A percentile compares a stretch with the other conserved stretches of the same genome.
phyloP scores from a whole-genome alignment of 2,113 vertebrate genomes.

The Corapipo altera region DNA sequence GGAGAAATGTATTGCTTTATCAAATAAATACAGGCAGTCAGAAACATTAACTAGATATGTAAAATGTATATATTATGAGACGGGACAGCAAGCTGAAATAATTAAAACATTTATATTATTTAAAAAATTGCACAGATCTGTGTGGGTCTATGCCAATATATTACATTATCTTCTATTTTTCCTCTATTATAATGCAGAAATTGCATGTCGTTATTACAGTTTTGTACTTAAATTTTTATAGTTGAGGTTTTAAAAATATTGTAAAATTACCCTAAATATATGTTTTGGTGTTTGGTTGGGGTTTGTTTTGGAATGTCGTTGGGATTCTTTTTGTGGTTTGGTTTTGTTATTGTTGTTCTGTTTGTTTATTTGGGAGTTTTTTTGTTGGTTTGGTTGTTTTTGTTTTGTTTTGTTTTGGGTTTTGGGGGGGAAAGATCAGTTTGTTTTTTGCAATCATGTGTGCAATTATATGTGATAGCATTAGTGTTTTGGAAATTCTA shows the following conservation, averaged over 20 bases:
- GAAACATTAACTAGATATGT: not conserved
- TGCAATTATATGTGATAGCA: not conserved
- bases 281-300: not conserved
- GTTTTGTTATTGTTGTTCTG: too few relatives aligned
- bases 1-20: not conserved
- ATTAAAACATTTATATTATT: not conserved
- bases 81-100: not conserved
- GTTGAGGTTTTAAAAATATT: not conserved
- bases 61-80: not conserved
- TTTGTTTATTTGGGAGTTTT: not conserved
- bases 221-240: not conserved
- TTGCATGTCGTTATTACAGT: not conserved
- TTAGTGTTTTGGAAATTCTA: not conserved
- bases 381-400: not conserved
- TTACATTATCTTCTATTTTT: not conserved
- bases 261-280: not conserved
- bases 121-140: not conserved
- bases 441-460: not conserved
- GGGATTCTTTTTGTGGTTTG: not conserved
- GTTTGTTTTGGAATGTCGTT: not conserved
- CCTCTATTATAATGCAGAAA: not conserved
- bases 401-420: not conserved
- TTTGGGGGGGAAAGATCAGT: rapidly evolving
- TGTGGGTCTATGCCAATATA: not conserved
- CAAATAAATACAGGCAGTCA: not conserved